Percentiles rank a stretch among this genome's conserved stretches.
Evolutionary conservation across 2,797 vertebrate genomes (phyloP).

Genomic region (Parauchenoglanis ngamensis): DNA sequence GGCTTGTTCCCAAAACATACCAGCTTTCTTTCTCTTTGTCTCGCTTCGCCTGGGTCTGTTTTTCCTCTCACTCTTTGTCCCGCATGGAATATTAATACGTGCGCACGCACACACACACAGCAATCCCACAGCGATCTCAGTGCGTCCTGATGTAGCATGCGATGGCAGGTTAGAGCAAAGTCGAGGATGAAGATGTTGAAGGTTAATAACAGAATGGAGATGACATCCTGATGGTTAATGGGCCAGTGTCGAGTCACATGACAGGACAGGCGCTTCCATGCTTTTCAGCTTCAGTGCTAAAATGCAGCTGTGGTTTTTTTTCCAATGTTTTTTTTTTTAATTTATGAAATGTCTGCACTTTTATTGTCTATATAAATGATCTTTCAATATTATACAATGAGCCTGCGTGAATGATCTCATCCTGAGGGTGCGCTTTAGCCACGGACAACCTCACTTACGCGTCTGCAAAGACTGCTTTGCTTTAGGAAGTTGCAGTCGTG

Average conservation of each 20-base stretch:
- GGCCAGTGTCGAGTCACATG: slow-evolving; percentile 54
- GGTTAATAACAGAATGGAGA: slow-evolving; percentile 62
- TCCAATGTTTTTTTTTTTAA: slow-evolving; percentile 40
- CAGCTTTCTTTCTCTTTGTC: slow-evolving; percentile 50
- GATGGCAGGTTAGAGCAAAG: slow-evolving; percentile 31
- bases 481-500: slow-evolving; percentile 14
- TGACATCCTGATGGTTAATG: slow-evolving; percentile 51
- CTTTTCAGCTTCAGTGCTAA: slow-evolving; percentile 55
- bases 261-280: slow-evolving; percentile 42
- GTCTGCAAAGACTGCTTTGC: neutral
- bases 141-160: slow-evolving; percentile 23
- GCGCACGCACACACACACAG: neutral
- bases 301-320: slow-evolving; percentile 46
- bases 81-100: slow-evolving; percentile 8
- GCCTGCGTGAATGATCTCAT: neutral
- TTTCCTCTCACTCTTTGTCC: slow-evolving; percentile 40
- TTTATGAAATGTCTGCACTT: slow-evolving; percentile 62
- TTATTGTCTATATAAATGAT: slow-evolving; percentile 68
- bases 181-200: slow-evolving; percentile 57
- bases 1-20: slow-evolving; percentile 49
- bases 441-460: slow-evolving; percentile 33
- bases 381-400: slow-evolving; percentile 58
- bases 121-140: slow-evolving; percentile 13
- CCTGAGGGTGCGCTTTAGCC: neutral
- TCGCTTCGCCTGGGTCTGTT: slow-evolving; percentile 43